A percentile compares a stretch with the other conserved stretches of the same genome.
Evolutionary conservation across 2,888 invertebrate species (phyloP).

Genomic region (Megastigmus dorsalis): DNA sequence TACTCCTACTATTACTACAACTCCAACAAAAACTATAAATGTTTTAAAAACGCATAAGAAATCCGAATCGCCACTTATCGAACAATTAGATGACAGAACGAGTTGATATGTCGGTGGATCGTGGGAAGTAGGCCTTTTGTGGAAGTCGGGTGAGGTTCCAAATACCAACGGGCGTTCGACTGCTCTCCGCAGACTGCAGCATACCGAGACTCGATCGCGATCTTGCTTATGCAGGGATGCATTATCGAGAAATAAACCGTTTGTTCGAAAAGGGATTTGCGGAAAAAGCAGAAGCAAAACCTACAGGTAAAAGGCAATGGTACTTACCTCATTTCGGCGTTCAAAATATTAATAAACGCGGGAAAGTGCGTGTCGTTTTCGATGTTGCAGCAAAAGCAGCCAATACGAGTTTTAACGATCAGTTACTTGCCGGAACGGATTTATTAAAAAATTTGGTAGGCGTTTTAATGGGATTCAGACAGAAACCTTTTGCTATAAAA

Average conservation of each 20-base stretch:
- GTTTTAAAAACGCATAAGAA: background rate
- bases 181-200: background rate
- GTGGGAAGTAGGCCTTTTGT: constrained; percentile 12
- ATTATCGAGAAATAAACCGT: background rate
- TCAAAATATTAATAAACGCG: constrained; percentile 6
- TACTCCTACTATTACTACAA: too few species aligned
- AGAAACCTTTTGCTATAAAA: background rate
- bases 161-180: background rate
- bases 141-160: background rate
- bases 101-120: too few species aligned
- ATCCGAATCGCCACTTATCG: background rate
- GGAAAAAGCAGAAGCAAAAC: background rate
- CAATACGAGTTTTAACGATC: too few species aligned
- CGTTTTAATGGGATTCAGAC: constrained; percentile 19
- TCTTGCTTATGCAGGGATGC: background rate
- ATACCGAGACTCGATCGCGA: background rate
- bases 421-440: too few species aligned
- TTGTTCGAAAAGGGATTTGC: background rate
- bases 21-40: background rate
- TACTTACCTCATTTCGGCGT: constrained; percentile 1
- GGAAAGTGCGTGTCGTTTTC: background rate
- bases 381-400: background rate
- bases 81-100: background rate
- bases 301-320: background rate
- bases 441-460: too few species aligned